Evolutionary conservation across 2,113 vertebrate species (phyloP).

Genomic region (Fregata magnificens): DNA sequence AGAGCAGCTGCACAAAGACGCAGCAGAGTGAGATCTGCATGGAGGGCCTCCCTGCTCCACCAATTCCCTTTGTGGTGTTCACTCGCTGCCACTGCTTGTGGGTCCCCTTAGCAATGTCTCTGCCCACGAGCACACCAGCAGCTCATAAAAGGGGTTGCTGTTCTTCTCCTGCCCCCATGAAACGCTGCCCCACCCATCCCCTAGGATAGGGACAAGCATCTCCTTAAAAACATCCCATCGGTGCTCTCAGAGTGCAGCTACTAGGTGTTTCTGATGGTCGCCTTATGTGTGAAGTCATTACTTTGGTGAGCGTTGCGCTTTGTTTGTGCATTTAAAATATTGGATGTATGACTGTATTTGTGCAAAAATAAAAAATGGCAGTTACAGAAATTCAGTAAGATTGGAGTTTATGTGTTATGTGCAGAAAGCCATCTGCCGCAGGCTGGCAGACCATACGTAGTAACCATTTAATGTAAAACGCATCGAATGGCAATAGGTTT

Average conservation of each 20-base stretch:
- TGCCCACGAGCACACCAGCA: background rate
- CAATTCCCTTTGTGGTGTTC: background rate
- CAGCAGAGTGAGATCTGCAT: background rate
- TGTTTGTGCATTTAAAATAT: background rate
- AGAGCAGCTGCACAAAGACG: background rate
- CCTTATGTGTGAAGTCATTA: background rate
- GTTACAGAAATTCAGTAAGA: background rate
- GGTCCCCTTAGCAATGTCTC: background rate
- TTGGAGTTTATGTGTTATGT: background rate
- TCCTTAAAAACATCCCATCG: background rate
- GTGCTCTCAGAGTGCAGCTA: background rate
- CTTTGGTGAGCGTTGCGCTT: background rate
- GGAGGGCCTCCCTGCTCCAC: background rate
- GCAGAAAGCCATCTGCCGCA: background rate
- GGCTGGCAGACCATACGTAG: background rate
- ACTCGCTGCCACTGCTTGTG: background rate
- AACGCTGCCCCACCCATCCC: background rate
- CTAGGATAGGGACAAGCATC: background rate
- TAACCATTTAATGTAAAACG: background rate
- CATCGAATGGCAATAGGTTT: background rate
- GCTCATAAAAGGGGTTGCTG: background rate
- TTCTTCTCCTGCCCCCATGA: background rate
- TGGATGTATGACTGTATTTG: background rate
- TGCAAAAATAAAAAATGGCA: conserved; percentile 48
- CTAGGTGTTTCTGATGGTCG: background rate